Conservation (phyloP, 1,140 invertebrate species). For the Drosophila tristis region DNA sequence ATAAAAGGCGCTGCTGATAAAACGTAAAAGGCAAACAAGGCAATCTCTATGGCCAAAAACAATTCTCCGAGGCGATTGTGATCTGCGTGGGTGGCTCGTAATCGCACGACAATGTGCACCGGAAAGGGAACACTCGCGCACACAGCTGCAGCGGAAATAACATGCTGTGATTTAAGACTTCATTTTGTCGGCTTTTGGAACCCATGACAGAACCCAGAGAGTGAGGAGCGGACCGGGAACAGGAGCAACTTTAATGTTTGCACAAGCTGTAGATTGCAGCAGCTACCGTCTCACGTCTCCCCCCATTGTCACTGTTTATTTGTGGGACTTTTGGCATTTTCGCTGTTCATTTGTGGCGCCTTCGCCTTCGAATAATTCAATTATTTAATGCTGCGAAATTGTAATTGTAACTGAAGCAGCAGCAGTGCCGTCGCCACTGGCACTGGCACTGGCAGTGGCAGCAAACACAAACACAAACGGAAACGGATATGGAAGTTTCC, state of each 20-base stretch:
- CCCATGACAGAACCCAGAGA: conserved; percentile 13
- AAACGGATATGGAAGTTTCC: conserved; percentile 73
- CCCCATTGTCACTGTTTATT: conserved; percentile 20
- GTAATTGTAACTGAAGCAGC: conserved; percentile 60
- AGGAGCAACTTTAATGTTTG: conserved; percentile 36
- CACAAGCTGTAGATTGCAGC: conserved; percentile 12
- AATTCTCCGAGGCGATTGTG: conserved; percentile 66
- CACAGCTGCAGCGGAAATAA: conserved; percentile 70
- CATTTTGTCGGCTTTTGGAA: conserved; percentile 60
- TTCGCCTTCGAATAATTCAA: conserved; percentile 72
- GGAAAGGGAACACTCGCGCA: conserved; percentile 20
- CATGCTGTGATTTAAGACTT: conserved; percentile 84
- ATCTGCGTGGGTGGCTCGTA: conserved; percentile 33
- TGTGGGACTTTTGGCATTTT: conserved; percentile 14
- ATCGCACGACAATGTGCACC: conserved; percentile 7
- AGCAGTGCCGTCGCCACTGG: conserved; percentile 10
- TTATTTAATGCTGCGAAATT: conserved; percentile 74
- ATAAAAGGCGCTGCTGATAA: conserved; percentile 79
- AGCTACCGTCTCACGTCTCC: conserved; percentile 6
- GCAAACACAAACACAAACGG: conserved; percentile 49
- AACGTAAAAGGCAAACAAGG: conserved; percentile 66
- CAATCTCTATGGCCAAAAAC: conserved; percentile 60
- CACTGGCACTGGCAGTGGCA: conserved; percentile 13
- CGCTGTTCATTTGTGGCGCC: conserved; percentile 49
- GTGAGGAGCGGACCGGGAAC: no score